Base-by-base conservation (phyloP, 2,113 vertebrate genomes). In the Oplegnathus fasciatus region DNA sequence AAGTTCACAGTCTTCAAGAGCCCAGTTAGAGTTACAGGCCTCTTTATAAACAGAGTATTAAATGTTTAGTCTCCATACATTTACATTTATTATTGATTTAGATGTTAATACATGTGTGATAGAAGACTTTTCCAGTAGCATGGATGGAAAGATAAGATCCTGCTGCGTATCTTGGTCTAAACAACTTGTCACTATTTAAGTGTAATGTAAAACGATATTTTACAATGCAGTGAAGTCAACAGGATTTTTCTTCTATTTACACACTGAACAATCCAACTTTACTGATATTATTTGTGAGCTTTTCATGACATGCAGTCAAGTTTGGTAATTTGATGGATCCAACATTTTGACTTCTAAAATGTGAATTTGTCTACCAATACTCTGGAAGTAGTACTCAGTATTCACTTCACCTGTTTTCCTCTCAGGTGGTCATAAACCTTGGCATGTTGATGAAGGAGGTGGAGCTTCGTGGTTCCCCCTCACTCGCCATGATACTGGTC, bases 401-500 rank as follows among this genome's bases (percentile, higher is more conserved):
- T 78, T 55, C 30, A 37, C 1, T 18, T 26, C 28, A 37, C 15
- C 48, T 46, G 26, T 44, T 32, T 30, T 58, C 26, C 81, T 73
- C 54, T 69, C 88, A 98, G 97, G 95, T 96, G 83, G 88, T 98
- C 54, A 89, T 98, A 57, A 98, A 98, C 94, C 83, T 97, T 17
- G 96, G 95, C 32, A 96, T 98, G 96, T 86, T 98, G 90, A 86
- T 97, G 92, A 96, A 95, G 88, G 97, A 98, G 84, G 94, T 94
- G 7, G 96, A 98, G 83, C 93, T 97, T 6, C 94, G 91, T 42
- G 96, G 94, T 1, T 93, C 94, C n/a, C 96, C 97, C 1, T 98
- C 97, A 1, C 90, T 97, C 20, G 95, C 97, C 79, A 97, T 98
- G 96, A 91, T 97, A 32, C 94, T 98, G 81, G 96, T 98, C 57